Conservation (phyloP, 37 sponge, comb jelly and placozoan genomes). For the Spongilla lacustris region DNA sequence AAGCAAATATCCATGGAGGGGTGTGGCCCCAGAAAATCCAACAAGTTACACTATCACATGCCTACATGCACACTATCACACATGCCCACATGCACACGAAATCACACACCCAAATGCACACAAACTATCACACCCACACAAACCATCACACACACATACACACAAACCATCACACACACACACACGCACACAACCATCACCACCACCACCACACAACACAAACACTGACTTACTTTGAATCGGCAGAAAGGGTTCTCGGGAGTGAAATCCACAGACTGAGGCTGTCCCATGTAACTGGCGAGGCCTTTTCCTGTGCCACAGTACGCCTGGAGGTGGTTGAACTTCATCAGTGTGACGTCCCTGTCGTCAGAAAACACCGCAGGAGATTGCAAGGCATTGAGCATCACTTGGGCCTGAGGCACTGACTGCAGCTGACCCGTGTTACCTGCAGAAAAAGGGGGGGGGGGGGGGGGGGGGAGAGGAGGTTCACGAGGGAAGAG, state of each 20-base stretch:
- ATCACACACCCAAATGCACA: no score
- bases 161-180: background rate
- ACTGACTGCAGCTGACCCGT: background rate
- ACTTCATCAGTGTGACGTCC: constrained; percentile 80
- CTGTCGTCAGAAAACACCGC: constrained; percentile 87
- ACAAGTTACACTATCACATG: no score
- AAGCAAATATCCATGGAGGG: no score
- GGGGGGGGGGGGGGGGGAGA: background rate
- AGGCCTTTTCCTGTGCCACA: constrained; percentile 79
- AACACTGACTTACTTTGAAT: constrained; percentile 27
- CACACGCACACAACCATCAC: background rate
- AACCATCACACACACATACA: background rate
- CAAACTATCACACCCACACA: background rate
- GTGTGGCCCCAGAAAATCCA: no score
- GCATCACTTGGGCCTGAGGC: constrained; percentile 26
- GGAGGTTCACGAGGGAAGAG: constrained; percentile 5
- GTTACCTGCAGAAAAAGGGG: background rate
- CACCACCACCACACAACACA: background rate
- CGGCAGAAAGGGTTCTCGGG: constrained; percentile 77
- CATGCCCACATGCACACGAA: no score
- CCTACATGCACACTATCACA: no score
- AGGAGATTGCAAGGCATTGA: constrained; percentile 80
- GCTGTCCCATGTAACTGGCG: constrained; percentile 51
- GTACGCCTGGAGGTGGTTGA: constrained; percentile 88
- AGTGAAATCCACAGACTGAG: constrained; percentile 71